Base-by-base conservation (phyloP, 2,113 vertebrate species). In the Ageneiosus marmoratus region DNA sequence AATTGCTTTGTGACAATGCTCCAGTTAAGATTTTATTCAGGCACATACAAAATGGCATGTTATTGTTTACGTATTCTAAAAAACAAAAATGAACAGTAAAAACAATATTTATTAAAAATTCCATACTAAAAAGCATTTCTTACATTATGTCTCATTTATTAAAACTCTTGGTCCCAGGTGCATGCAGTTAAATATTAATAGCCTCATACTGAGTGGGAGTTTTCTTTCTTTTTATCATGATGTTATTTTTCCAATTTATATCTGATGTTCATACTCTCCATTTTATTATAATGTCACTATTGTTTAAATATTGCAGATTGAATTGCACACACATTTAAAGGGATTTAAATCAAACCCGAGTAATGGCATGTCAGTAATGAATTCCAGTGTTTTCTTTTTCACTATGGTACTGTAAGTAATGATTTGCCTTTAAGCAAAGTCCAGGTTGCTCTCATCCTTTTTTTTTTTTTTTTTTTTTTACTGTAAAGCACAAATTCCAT, bases 201-300 rank as follows among this genome's bases (percentile, higher is more conserved):
- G 37, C 5, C 3, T 41, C 37, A 41, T 41, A 41, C 37, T 7
- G 53, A 55, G 53, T 22, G 20, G 53, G 6, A 3, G 7, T 55
- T 22, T 55, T 55, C 55, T 56, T 56, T 8, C 22, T 24, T n/a
- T 10, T 24, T 55, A 24, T 10, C 55, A 24, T 56, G 22, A 24
- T 6, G 55, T 6, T 56, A 56, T 56, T 56, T 55, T 56, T 22
- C 48, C 55, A 22, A n/a, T 22, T 56, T 22, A 56, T 22, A 56
- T 56, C 55, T 56, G 55, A 9, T 62, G 60, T 62, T 32, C 12
- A 27, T 85, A 51, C 51, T 58, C 82, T 55, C 55, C 56, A 29
- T 62, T 62, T 62, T 29, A 62, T 80, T 74, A 41, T 32, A 11
- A 46, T 73, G 24, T 75, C 56, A n/a, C 3, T 22, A n/a, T 58